Evolutionary conservation across 2,888 invertebrate genomes (phyloP), one percentile per base, ranked within the genome.

Genomic region (Acanthosoma haemorrhoidale): DNA sequence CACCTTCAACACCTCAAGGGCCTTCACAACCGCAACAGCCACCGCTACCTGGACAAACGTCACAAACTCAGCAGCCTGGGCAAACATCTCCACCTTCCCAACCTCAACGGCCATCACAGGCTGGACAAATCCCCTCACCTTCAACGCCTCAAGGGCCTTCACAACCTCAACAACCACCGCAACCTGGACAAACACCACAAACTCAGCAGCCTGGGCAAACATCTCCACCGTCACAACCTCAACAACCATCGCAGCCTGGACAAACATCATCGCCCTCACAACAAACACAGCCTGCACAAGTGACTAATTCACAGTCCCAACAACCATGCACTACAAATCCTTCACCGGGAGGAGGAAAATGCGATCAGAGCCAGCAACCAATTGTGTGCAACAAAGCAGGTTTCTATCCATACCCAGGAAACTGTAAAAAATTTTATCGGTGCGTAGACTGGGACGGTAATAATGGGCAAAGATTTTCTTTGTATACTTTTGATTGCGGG

Each of bases 381-480:
- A 67, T 67, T 9, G 32, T 31, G 15, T 61, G 51, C 31, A 61
- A 31, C 1, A 6, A 81, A 74, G 88, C 89, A 78, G 92, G 92
- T 61, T 92, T 89, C 78, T 84, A 87, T 76, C 85, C 86, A 13
- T 86, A 91, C 79, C 81, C 83, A 39, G 80, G 81, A 57, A 84
- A 91, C 77, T 92, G 91, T 77, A 86, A 83, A 71, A 89, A 87
- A 78, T 92, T 91, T 80, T 90, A 89, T 78, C 84, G 91, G 74
- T 92, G 92, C 79, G 89, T 90, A 8, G 84, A 85, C 77, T 84
- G 84, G 83, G 83, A 84, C 76, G 83, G 82, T 8, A 80, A 83
- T 73, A 76, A 78, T 70, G 84, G 83, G 1, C 77, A 83, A 77
- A 77, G 79, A 72, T 88, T 85, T 77, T 86, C 86, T 66, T 82